phyloP scores from a whole-genome alignment of 1,140 invertebrate genomes.

The Drosophila azteca region DNA sequence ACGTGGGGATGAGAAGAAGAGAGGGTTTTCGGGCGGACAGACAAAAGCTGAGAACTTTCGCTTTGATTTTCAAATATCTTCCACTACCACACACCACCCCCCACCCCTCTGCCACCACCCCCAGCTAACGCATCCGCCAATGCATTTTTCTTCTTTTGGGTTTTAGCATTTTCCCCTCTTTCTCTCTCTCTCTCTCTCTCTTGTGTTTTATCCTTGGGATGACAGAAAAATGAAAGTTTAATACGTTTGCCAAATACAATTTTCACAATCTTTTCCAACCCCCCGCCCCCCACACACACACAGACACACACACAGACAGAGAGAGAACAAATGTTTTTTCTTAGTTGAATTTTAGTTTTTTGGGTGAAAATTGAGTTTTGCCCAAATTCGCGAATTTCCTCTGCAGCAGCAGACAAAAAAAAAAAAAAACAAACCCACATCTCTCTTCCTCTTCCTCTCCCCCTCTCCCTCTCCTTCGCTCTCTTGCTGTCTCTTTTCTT shows the following conservation, averaged over 20 bases:
- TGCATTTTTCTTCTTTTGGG: constrained; percentile 12
- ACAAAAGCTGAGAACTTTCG: constrained; percentile 79
- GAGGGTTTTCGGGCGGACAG: constrained; percentile 22
- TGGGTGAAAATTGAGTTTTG: constrained; percentile 62
- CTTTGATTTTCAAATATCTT: constrained; percentile 78
- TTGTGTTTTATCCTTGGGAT: constrained; percentile 66
- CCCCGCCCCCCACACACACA: constrained; percentile 22
- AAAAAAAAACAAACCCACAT: no score
- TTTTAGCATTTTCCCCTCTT: constrained; percentile 2
- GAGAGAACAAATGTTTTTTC: constrained; percentile 30
- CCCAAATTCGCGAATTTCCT: constrained; percentile 31
- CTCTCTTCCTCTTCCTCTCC: constrained; percentile 2
- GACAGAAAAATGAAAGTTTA: constrained; percentile 83
- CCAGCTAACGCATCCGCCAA: constrained; percentile 24
- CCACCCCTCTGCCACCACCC: constrained; percentile 6
- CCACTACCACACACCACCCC: not conserved
- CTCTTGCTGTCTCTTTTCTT: constrained; percentile 17
- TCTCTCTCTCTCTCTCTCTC: not conserved
- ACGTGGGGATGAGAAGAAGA: constrained; percentile 34
- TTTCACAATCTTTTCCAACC: constrained; percentile 66
- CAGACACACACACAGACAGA: constrained; percentile 3
- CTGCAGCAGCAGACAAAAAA: not conserved
- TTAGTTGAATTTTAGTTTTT: constrained; percentile 57
- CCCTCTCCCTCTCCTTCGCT: constrained; percentile 9
- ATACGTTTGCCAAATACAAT: constrained; percentile 83